Base-by-base conservation (phyloP, 1,140 invertebrate species). In the Bicyclus anynana region DNA sequence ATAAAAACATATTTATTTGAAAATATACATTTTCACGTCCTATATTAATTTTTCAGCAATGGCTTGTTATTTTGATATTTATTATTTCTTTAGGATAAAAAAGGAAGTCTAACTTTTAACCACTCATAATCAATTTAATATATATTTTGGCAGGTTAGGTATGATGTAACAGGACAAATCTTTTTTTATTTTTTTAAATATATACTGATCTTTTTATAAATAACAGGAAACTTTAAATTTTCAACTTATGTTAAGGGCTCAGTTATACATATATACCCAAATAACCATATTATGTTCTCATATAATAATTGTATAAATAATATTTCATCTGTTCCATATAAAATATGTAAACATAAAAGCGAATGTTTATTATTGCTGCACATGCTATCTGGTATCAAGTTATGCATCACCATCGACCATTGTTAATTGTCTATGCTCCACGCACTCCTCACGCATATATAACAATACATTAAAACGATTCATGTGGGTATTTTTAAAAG, bases 401-500 rank as follows among this genome's bases (percentile, higher is more conserved):
- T 38, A 38, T 38, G 37, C 37, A 44, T 33, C 1, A 33, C 29
- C 29, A 33, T 44, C 12, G 12, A 44, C 18, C 16, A 44, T 44
- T 44, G 40, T 44, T 44, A 44, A 44, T 20, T 44, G 2, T 44
- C 16, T 44, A 44, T 20, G 40, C 17, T 10, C 13, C 40, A 18
- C 13, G 18, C 16, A 20, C 17, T 20, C 7, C 40, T 5, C 37
- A 40, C 37, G 40, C 40, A 44, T 44, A 44, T 10, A 44, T 20
- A 44, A 52, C n/a, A 12, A 58, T 44, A 20, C 14, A 14, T 53
- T 38, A 21, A 48, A 33, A 42, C 23, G 54, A 37, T 55, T 75
- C 65, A 79, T 80, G 78, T 74, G 81, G 70, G 79, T 74, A 68
- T 80, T 78, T 80, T 82, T 77, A 76, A 76, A 71, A 61, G 52